These are phyloP conservation scores for Pseudois nayaur DNA, from an alignment of 2,113 vertebrate genomes.

Conservation along the genomic window DNA sequence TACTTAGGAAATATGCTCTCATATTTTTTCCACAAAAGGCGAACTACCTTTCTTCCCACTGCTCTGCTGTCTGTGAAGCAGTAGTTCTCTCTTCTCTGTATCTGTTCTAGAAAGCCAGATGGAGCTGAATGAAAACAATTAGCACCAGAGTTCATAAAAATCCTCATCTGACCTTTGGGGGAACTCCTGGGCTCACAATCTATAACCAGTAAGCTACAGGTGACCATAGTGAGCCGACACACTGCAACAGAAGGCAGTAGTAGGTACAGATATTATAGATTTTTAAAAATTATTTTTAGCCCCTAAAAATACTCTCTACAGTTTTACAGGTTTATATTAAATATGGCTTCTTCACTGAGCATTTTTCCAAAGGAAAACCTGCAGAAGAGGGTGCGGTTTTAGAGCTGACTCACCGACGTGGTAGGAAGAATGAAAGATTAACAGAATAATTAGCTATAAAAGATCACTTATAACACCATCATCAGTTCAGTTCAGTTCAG, in stretches of 20 bases:
- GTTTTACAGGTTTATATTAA: slow-evolving; percentile 64
- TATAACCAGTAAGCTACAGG: neutral
- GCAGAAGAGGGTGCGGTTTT: slow-evolving; percentile 5
- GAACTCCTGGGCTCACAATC: neutral
- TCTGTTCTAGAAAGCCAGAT: neutral
- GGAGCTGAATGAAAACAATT: neutral
- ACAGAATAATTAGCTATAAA: neutral
- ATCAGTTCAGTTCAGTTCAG: too few relatives aligned
- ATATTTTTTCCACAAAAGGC: neutral
- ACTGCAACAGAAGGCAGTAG: slow-evolving; percentile 69
- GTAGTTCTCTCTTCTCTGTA: neutral
- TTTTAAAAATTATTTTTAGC: slow-evolving; percentile 66
- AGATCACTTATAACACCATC: neutral
- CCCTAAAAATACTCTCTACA: slow-evolving; percentile 58
- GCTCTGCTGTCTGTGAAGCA: neutral
- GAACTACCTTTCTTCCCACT: neutral
- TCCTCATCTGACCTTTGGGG: neutral
- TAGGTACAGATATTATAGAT: slow-evolving; percentile 45
- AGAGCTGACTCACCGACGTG: neutral
- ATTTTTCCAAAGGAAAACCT: neutral
- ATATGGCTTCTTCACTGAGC: slow-evolving; percentile 5
- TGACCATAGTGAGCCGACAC: slow-evolving; percentile 58
- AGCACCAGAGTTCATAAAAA: neutral
- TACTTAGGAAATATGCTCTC: slow-evolving; percentile 18
- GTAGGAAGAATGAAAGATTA: neutral